Percentiles rank a stretch among this genome's conserved stretches.
phyloP scores from a whole-genome alignment of 2,797 vertebrate species.

The Pseudopleuronectes americanus region DNA sequence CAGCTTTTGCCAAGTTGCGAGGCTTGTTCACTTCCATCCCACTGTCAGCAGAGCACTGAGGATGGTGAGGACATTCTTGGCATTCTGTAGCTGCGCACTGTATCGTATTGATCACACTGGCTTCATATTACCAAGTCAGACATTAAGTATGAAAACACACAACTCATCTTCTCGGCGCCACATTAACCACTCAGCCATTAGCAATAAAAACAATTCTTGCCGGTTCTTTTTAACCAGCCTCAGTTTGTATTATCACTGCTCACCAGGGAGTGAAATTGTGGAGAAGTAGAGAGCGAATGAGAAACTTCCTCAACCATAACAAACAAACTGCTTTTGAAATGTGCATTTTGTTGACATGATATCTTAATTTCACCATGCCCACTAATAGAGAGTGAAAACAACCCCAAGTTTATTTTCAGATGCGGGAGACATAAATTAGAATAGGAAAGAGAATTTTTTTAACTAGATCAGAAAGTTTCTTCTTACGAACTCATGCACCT shows the following conservation, averaged over 20 bases:
- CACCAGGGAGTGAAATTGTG: not conserved
- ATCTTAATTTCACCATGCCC: no score
- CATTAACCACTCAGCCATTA: not conserved
- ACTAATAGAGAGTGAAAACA: no score
- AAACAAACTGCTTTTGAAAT: no score
- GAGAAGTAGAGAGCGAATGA: no score
- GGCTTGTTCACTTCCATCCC: conserved; percentile 28
- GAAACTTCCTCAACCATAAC: not conserved
- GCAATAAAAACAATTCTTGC: not conserved
- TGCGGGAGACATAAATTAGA: not conserved
- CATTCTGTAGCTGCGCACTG: conserved; percentile 12
- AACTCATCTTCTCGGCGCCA: conserved; percentile 2
- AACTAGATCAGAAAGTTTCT: no score
- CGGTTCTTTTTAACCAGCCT: no score
- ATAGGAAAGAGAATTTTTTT: not conserved
- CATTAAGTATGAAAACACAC: conserved; percentile 29
- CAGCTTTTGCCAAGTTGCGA: conserved; percentile 9
- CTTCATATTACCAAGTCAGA: conserved; percentile 24
- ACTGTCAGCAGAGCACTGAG: conserved; percentile 29
- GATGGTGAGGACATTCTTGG: conserved; percentile 54
- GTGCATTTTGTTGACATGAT: no score
- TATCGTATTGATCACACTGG: conserved; percentile 48
- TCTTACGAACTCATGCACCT: no score
- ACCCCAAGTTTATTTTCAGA: no score
- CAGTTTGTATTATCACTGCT: not conserved